Conservation (phyloP, 2,797 vertebrate species). For the Phaenicophaeus curvirostris region DNA sequence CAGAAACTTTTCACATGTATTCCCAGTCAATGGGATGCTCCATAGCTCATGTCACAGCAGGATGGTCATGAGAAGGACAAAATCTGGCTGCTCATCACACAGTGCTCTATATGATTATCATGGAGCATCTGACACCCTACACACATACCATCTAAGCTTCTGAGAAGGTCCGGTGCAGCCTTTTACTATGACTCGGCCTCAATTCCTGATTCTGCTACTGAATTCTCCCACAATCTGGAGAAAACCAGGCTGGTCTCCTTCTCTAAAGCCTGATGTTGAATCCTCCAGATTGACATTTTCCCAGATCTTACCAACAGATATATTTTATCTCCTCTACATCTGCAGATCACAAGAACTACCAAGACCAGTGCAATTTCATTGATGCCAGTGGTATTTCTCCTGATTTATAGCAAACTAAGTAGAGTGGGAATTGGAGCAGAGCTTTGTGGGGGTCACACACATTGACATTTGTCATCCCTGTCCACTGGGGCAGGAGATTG, state of each 20-base stretch:
- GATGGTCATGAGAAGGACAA: neutral
- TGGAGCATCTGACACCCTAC: neutral
- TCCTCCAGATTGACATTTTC: neutral
- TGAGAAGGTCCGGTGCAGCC: neutral
- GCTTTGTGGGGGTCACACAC: neutral
- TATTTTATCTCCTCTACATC: neutral
- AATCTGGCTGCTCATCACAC: neutral
- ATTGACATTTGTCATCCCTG: neutral
- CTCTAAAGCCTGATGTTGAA: neutral
- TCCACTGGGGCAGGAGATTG: neutral
- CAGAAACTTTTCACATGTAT: neutral
- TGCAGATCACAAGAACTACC: neutral
- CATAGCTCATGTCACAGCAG: neutral
- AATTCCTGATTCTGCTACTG: neutral
- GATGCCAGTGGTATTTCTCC: neutral
- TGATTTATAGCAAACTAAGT: slow-evolving; percentile 48
- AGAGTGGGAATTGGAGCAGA: neutral
- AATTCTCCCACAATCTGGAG: neutral
- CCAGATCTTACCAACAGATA: neutral
- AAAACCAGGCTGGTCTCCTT: neutral
- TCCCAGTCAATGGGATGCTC: neutral
- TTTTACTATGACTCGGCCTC: neutral
- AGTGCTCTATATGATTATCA: neutral
- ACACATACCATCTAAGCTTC: neutral
- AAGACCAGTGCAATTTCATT: neutral